Evolutionary conservation across 2,113 vertebrate species (phyloP).

Genomic region (Uria lomvia): DNA sequence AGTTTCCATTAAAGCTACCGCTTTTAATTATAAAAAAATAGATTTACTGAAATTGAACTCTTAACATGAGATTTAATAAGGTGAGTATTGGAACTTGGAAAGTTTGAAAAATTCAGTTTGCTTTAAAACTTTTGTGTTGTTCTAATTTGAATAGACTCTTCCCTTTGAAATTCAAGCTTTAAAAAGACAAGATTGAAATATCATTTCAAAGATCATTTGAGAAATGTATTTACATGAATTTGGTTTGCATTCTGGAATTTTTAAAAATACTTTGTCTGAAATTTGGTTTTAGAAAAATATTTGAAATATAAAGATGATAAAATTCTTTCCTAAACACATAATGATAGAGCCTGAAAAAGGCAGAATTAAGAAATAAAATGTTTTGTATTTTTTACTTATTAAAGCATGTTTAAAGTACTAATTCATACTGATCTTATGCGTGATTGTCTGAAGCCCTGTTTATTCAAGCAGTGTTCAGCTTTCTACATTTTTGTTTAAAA

Average conservation of each 20-base stretch:
- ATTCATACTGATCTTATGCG: not conserved
- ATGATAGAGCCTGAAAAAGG: not conserved
- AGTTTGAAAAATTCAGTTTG: not conserved
- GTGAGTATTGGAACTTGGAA: not conserved
- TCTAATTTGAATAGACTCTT: not conserved
- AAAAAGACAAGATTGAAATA: not conserved
- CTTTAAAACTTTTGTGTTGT: not conserved
- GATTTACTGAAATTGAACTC: conserved; percentile 32
- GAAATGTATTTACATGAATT: not conserved
- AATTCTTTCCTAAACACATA: not conserved
- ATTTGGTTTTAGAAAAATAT: not conserved
- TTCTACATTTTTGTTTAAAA: not conserved
- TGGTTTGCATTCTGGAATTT: not conserved
- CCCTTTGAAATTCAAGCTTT: not conserved
- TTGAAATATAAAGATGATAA: not conserved
- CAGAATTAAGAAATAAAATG: not conserved
- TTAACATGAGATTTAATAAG: conserved; percentile 40
- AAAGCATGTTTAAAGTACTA: not conserved
- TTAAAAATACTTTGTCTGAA: not conserved
- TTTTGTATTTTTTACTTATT: not conserved
- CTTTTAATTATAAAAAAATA: conserved; percentile 55
- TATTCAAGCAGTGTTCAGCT: not conserved
- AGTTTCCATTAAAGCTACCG: conserved; percentile 34
- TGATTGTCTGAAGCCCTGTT: not conserved
- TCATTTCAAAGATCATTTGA: not conserved